phyloP scores from a whole-genome alignment of 2,113 vertebrate genomes.

The Pandion haliaetus region DNA sequence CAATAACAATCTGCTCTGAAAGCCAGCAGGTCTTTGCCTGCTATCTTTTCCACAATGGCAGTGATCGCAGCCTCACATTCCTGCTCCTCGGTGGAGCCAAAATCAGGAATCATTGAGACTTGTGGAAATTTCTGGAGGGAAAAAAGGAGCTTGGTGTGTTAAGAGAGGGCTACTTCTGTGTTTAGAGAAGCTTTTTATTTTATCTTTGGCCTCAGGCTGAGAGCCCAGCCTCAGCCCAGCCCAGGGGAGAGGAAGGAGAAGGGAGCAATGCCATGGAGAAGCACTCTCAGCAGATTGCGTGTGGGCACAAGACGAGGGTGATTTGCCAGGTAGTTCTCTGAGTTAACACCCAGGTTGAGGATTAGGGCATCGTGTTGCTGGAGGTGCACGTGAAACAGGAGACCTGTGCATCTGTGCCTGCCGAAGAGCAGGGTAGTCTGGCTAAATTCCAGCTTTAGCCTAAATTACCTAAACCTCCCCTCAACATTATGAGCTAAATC shows the following conservation, averaged over 20 bases:
- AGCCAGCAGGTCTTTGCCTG: neutral
- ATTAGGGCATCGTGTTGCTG: neutral
- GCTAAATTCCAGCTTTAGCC: neutral
- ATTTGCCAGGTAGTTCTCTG: neutral
- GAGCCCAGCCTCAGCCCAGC: too few species aligned
- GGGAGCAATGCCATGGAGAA: neutral
- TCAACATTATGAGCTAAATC: neutral
- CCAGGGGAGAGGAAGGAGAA: neutral
- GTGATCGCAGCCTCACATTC: neutral
- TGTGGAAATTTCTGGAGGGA: neutral
- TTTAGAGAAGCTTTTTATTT: neutral
- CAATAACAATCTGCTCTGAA: neutral
- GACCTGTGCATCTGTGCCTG: fast-evolving
- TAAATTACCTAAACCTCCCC: neutral
- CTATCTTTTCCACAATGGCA: neutral
- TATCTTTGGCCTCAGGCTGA: neutral
- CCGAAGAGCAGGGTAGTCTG: neutral
- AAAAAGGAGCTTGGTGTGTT: neutral
- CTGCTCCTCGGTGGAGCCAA: neutral
- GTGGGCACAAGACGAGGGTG: neutral
- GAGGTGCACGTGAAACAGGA: neutral
- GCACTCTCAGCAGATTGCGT: neutral
- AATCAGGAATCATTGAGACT: neutral
- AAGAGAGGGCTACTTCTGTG: neutral
- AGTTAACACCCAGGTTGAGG: neutral